Conservation (phyloP, 2,888 invertebrate species). For the Lagria hirta region DNA sequence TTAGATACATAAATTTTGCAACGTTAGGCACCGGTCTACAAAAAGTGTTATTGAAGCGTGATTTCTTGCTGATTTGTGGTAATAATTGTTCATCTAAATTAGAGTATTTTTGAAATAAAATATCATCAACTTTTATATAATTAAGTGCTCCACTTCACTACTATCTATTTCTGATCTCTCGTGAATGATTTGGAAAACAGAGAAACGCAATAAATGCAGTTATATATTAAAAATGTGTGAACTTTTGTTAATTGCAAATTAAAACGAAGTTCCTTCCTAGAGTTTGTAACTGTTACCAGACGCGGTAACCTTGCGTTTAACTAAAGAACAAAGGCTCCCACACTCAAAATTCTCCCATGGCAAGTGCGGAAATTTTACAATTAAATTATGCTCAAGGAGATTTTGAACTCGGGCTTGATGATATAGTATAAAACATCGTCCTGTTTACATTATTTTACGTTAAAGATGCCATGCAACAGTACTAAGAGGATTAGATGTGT, state of each 20-base stretch:
- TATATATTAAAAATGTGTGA: conserved; percentile 49
- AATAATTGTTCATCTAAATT: too few species aligned
- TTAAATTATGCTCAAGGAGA: conserved; percentile 48
- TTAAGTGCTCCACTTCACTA: conserved; percentile 17
- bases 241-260: conserved; percentile 38
- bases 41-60: too few species aligned
- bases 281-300: conserved; percentile 35
- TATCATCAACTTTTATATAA: too few species aligned
- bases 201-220: conserved; percentile 37
- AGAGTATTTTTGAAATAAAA: too few species aligned
- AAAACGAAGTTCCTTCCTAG: conserved; percentile 45
- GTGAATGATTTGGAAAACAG: conserved; percentile 16
- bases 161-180: conserved; percentile 18
- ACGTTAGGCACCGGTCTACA: too few species aligned
- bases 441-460: neutral
- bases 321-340: conserved; percentile 45
- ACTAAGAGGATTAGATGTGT: too few species aligned
- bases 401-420: conserved; percentile 42
- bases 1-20: too few species aligned
- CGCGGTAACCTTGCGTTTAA: conserved; percentile 39
- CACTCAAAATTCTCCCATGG: conserved; percentile 45
- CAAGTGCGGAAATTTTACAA: conserved; percentile 48
- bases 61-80: too few species aligned
- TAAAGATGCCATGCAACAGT: conserved; percentile 7
- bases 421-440: too few species aligned